Evolutionary conservation across 1,140 invertebrate genomes (phyloP), one percentile per base, ranked within the genome.

Genomic region (Seison nebaliae): DNA sequence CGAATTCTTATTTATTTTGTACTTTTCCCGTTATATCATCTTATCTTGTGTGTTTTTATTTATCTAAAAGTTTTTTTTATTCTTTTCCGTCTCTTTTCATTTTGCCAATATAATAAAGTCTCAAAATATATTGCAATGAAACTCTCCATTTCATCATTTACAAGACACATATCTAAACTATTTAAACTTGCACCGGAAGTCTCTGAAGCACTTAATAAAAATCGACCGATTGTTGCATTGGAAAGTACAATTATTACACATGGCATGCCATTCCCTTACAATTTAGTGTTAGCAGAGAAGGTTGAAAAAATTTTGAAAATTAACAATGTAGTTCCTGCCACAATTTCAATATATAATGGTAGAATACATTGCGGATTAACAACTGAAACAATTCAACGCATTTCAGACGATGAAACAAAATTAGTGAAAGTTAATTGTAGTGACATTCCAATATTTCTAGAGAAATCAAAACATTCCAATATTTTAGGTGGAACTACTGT

Each of bases 221-320:
- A 46, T 34, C 47, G 63, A 44, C 72, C 79, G 2, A 66, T 94
- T 35, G 79, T 98, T 5, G 83, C 84, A 3, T 58, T 96, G 43
- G 88, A 98, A 64, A 84, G 79, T 9, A 84, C 88, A 3, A 86
- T 98, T 32, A 80, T 96, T 28, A 93, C 84, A 2, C 88, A 96
- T 63, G 88, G 88, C 28, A 83, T 96, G 74, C 84, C 86, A 0
- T 76, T 71, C 62, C 88, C 88, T 1, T 56, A 74, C 23, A 98
- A 98, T 63, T 60, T 86, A 30, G 57, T 73, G 44, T 86, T 77
- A 19, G 83, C 83, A 4, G 23, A 70, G 11, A 58, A 69, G 50
- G 72, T 91, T 1, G 78, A 94, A 60, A 51, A 71, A 39, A 67
- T 73, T 37, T 65, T 93, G 4, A 44, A 59, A 43, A 20, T 53